Conservation (phyloP, 2,113 vertebrate species). For the Halcyon malimbica region DNA sequence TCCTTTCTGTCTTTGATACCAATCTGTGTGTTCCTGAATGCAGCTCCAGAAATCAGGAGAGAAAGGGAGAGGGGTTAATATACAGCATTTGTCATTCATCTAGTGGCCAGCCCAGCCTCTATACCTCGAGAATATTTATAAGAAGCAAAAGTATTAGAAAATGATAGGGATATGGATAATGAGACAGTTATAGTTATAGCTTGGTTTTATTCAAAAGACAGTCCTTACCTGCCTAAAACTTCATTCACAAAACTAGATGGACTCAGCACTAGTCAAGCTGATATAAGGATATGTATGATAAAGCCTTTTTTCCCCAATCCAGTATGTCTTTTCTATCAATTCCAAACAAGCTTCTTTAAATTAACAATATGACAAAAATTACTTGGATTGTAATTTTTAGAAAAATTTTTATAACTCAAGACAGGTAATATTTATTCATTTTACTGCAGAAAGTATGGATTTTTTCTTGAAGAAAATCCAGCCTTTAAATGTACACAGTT, state of each 20-base stretch:
- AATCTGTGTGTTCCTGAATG: too few species aligned
- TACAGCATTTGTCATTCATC: too few species aligned
- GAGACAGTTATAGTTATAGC: background rate
- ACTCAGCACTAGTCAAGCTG: background rate
- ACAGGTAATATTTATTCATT: background rate
- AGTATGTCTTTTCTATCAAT: background rate
- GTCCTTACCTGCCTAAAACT: background rate
- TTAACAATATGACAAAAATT: background rate
- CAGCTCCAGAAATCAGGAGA: too few species aligned
- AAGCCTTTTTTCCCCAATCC: background rate
- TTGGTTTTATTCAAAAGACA: background rate
- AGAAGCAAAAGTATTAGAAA: background rate
- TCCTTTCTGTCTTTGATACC: too few species aligned
- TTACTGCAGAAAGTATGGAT: background rate
- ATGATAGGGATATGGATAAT: background rate
- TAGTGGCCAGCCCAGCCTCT: too few species aligned
- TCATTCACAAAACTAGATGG: background rate
- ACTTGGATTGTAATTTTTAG: background rate
- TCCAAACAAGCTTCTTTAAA: background rate
- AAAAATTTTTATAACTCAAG: background rate
- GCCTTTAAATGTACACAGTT: background rate
- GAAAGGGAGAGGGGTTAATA: too few species aligned
- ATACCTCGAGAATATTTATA: background rate
- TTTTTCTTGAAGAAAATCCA: background rate
- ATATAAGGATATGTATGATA: background rate